These are phyloP conservation scores for Ophion obscuratus DNA, from an alignment of 2,888 invertebrate genomes.

Conservation along the genomic window DNA sequence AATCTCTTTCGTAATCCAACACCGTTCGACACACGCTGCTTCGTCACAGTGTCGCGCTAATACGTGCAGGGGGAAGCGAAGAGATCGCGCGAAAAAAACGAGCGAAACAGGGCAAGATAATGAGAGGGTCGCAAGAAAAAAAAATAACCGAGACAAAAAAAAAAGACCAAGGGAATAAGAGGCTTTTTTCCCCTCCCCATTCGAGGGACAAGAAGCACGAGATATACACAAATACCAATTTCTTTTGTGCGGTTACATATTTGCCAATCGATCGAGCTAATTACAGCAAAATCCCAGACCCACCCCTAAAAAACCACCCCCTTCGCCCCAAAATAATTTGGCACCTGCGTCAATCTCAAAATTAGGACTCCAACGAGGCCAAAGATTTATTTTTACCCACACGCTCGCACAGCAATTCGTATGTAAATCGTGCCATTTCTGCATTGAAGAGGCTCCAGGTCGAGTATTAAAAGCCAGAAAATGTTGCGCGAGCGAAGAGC, in stretches of 20 bases:
- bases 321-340: not conserved
- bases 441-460: not conserved
- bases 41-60: conserved; percentile 55
- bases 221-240: conserved; percentile 38
- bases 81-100: conserved; percentile 41
- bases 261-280: conserved; percentile 38
- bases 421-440: conserved; percentile 20
- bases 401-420: not conserved
- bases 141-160: conserved; percentile 44
- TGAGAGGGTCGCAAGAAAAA: conserved; percentile 55
- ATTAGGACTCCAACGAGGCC: not conserved
- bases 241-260: conserved; percentile 1
- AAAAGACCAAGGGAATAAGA: conserved; percentile 42
- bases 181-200: conserved; percentile 35
- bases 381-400: not conserved
- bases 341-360: conserved; percentile 7
- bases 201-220: conserved; percentile 8
- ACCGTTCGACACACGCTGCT: conserved; percentile 65
- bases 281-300: not conserved
- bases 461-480: conserved; percentile 4
- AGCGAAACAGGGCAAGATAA: conserved; percentile 52
- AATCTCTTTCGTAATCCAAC: conserved; percentile 68
- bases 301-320: not conserved
- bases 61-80: conserved; percentile 55
- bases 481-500: not conserved